These are phyloP conservation scores for Caracal caracal DNA, from an alignment of 2,113 vertebrate genomes.

Conservation along the genomic window DNA sequence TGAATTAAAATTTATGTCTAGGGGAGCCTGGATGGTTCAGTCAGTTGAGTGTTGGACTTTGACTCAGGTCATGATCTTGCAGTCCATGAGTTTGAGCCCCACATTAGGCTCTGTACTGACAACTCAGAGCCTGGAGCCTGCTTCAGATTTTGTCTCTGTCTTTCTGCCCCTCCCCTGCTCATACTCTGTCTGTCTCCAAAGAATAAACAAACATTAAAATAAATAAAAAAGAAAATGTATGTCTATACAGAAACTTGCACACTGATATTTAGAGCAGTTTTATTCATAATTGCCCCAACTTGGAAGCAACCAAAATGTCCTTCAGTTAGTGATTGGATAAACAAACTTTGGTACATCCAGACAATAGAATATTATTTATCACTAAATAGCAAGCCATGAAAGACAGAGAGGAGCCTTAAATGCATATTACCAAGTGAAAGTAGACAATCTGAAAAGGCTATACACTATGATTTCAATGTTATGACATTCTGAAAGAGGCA, in stretches of 20 bases:
- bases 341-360: neutral
- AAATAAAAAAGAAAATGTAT: neutral
- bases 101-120: no score
- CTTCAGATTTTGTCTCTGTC: no score
- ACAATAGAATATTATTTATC: neutral
- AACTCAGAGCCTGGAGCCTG: no score
- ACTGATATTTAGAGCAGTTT: neutral
- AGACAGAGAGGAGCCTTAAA: neutral
- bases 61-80: no score
- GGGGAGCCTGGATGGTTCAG: no score
- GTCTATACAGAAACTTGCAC: neutral
- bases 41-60: no score
- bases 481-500: neutral
- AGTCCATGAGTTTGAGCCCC: no score
- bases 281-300: neutral
- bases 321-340: neutral
- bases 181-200: no score
- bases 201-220: no score
- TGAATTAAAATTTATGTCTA: neutral
- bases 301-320: neutral
- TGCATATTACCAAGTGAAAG: neutral
- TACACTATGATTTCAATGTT: neutral
- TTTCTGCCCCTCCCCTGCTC: no score
- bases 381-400: neutral
- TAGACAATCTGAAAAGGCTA: neutral